phyloP scores from a whole-genome alignment of 2,113 vertebrate species.

The Clinocottus analis region DNA sequence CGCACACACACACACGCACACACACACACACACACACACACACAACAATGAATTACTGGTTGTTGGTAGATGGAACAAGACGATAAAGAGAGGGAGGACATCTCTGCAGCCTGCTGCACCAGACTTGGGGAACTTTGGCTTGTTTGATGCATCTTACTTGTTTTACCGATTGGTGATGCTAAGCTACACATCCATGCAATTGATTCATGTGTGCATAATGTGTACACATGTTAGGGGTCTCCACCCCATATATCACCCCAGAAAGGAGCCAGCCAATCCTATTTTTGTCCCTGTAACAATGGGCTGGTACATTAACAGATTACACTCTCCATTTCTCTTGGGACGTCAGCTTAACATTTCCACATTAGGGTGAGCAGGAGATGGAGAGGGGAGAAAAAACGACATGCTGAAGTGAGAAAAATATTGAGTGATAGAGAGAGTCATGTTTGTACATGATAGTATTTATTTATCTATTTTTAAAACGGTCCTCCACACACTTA shows the following conservation, averaged over 20 bases:
- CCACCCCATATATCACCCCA: constrained; percentile 31
- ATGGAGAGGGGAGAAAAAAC: not conserved
- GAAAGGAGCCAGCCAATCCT: constrained; percentile 67
- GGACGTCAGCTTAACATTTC: constrained; percentile 62
- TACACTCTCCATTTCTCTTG: constrained; percentile 61
- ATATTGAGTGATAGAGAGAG: not conserved
- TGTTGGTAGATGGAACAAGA: constrained; percentile 17
- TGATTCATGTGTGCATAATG: not conserved
- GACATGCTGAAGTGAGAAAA: constrained; percentile 23
- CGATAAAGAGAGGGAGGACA: constrained; percentile 19
- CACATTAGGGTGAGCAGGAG: constrained; percentile 51
- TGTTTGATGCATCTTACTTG: not conserved
- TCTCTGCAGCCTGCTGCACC: constrained; percentile 8
- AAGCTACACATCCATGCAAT: not conserved
- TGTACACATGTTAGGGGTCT: constrained; percentile 36
- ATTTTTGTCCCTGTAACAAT: constrained; percentile 66
- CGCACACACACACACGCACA: not conserved
- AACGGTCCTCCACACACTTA: not conserved
- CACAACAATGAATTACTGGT: no score
- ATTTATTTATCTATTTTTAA: no score
- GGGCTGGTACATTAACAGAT: constrained; percentile 73
- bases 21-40: no score
- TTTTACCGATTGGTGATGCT: constrained; percentile 7
- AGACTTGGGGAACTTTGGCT: not conserved
- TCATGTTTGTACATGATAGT: constrained; percentile 15